phyloP scores from a whole-genome alignment of 2,888 invertebrate genomes.

The Plagodis pulveraria region DNA sequence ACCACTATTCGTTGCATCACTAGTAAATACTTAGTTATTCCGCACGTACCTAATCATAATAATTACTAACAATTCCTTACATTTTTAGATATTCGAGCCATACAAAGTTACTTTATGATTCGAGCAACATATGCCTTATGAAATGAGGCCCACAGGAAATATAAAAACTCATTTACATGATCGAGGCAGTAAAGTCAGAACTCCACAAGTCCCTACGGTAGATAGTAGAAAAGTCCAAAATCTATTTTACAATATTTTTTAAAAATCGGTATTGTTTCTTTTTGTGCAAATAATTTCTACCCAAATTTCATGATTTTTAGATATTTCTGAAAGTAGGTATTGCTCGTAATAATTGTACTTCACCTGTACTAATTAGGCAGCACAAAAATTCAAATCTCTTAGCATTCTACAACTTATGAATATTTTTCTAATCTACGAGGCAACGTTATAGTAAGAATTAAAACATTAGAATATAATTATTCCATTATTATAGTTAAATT shows the following conservation, averaged over 20 bases:
- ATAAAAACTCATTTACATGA: neutral
- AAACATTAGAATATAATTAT: constrained; percentile 10
- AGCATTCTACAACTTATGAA: neutral
- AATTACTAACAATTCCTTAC: too few species aligned
- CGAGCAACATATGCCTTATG: too few species aligned
- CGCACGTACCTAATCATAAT: too few species aligned
- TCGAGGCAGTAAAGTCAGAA: neutral
- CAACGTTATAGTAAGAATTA: constrained; percentile 16
- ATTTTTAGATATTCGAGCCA: too few species aligned
- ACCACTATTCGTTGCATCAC: too few species aligned
- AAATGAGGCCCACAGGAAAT: neutral
- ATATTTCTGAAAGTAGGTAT: neutral
- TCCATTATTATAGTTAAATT: constrained; percentile 8
- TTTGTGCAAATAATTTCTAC: constrained; percentile 12
- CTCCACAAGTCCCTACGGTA: neutral
- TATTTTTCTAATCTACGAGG: constrained; percentile 14
- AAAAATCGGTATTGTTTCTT: neutral
- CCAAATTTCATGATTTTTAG: neutral
- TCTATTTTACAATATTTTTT: constrained; percentile 8
- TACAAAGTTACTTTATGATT: too few species aligned
- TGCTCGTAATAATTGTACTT: constrained; percentile 7
- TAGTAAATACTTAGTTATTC: too few species aligned
- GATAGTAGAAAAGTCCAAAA: constrained; percentile 28
- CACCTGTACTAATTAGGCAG: constrained; percentile 9
- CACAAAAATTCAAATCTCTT: constrained; percentile 10